Evolutionary conservation across 2,888 invertebrate species (phyloP), one percentile per base, ranked within the genome.

Genomic region (Leptinotarsa juncta): DNA sequence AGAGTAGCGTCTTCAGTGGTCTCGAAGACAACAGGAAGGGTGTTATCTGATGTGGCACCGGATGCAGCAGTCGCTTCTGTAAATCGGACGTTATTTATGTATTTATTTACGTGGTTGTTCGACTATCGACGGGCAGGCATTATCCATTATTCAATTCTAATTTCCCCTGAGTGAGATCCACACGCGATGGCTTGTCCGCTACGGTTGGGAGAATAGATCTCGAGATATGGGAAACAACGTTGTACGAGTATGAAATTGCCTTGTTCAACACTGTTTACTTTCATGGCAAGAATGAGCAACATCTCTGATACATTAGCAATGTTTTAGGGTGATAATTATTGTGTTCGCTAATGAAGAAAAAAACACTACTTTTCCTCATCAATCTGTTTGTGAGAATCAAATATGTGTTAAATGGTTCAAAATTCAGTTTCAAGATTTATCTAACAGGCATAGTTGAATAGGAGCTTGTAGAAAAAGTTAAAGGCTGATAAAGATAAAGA

Each of bases 11-110:
- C 95, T 87, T 94, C 94, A 69, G 94, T 93, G 70, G 94, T 92
- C 79, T 95, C 95, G 85, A 95, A 92, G 16, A 94, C 93, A 7
- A 95, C 91, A 0, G 95, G 95, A 77, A 95, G 88, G 57, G 91
- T 92, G 76, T 91, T 91, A 78, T 91, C 90, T 62, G 89, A 88
- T 1, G 89, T 84, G 18, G 82, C 75, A 65, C 86, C 85, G 48
- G 86, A 79, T 53, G 79, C 77, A 1, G 81, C 72, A n/a, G 83
- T 67, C 15, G 78, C 70, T 75, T 79, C 77, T 77, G 79, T 71
- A 71, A 81, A 72, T 79, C 83, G 81, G 50, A 79, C 70, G 49
- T 67, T 62, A 12, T 62, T 62, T 18, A 42, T 62, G 26, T 7
- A 62, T 26, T 62, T n/a, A 42, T 62, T 42, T 60, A 60, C 23